Base-by-base conservation (phyloP, 2,797 vertebrate genomes). In the Anolis apletophallus region DNA sequence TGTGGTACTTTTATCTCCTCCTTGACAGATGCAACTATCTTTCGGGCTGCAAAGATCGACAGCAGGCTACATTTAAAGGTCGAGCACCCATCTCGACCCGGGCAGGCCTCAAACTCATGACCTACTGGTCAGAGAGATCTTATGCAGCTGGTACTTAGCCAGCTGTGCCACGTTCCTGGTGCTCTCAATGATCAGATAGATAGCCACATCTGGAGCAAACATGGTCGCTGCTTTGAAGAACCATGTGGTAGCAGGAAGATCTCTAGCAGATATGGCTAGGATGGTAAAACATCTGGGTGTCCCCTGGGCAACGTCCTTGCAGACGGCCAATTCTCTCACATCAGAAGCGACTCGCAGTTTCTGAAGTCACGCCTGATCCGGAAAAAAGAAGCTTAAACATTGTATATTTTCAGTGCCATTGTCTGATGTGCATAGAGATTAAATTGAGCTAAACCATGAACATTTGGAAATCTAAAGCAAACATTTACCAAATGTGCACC, bases 161-260 rank as follows among this genome's bases (percentile, higher is more conserved):
- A n/a, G 19, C 46, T 34, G 9, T 12, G 61, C 1, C 0, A 72
- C 88, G 85, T 90, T 85, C 21, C n/a, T n/a, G n/a, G n/a, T n/a
- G n/a, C n/a, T n/a, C n/a, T n/a, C 50, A 57, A 81, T 88, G 81
- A 80, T 52, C 0, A 0, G 64, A 74, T 46, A 0, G 64, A 74
- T 46, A 74, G n/a, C 16, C 21, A 26, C 32, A 61, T 32, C 80
- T 29, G 36, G 54, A 77, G 61, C 54, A 34, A 40, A 87, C 76
- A 72, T 36, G 23, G 68, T 79, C 26, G 29, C 50, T 36, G 68
- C 19, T 72, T 46, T 32, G n/a, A 26, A 59, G n/a, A 72, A 46
- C 2, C 13, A 50, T 54, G 59, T 1, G 13, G 61, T 36, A 34
- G 68, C n/a, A 8, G 23, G 46, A 40, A 72, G 46, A 61, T 73